Evolutionary conservation across 2,888 invertebrate genomes (phyloP).

Genomic region (Caenorhabditis zanzibari): DNA sequence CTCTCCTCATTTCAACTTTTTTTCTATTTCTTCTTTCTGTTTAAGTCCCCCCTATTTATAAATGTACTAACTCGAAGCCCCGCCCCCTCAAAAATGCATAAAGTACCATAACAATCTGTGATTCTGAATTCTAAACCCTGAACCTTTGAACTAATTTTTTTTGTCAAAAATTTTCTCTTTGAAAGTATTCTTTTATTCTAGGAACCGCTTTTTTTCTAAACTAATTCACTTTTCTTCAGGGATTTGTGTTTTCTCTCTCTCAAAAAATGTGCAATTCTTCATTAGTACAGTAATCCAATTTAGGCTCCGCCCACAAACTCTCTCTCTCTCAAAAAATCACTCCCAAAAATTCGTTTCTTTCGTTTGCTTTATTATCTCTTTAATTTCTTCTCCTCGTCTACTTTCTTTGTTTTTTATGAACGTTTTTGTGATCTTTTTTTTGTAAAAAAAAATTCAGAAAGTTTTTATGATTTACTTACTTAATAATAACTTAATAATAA

Average conservation of each 20-base stretch:
- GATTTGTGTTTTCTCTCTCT: conserved; percentile 30
- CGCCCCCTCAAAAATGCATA: conserved; percentile 26
- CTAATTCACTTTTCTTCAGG: conserved; percentile 39
- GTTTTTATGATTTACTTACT: conserved; percentile 1
- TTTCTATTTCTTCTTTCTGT: conserved; percentile 15
- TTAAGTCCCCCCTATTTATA: conserved; percentile 1
- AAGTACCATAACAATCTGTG: conserved; percentile 58
- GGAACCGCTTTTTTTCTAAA: conserved; percentile 40
- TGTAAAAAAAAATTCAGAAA: not conserved
- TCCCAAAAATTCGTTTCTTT: conserved; percentile 56
- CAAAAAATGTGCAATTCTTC: conserved; percentile 44
- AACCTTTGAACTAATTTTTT: not conserved
- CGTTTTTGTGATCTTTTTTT: not conserved
- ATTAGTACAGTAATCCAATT: conserved; percentile 11
- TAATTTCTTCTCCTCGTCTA: not conserved
- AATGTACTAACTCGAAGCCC: not conserved
- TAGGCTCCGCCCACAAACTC: conserved; percentile 32
- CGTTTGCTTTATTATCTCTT: conserved; percentile 61
- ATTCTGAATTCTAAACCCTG: conserved; percentile 17
- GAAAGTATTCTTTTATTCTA: conserved; percentile 53
- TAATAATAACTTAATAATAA: conserved; percentile 11
- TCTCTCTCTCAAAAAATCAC: conserved; percentile 2
- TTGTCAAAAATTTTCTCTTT: conserved; percentile 10
- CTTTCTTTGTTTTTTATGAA: conserved; percentile 27
- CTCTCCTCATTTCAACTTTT: not conserved